These are phyloP conservation scores for Onthophagus taurus DNA, from an alignment of 1,140 invertebrate species.

Conservation along the genomic window DNA sequence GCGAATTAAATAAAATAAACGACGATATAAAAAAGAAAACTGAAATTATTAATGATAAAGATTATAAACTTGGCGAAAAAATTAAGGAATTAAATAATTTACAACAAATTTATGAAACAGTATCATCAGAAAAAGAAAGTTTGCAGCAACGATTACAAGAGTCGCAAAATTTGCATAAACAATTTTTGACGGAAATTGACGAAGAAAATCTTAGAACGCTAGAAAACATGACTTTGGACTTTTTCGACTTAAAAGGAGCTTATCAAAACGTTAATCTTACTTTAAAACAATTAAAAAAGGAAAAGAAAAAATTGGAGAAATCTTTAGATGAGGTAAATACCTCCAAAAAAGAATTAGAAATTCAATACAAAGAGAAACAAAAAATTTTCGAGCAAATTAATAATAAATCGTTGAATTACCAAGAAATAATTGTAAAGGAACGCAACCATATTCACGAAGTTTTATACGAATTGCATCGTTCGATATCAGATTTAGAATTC, in stretches of 20 bases:
- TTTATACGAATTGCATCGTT: conserved; percentile 2
- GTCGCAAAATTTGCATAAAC: background rate
- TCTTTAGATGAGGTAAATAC: background rate
- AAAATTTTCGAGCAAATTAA: background rate
- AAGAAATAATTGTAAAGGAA: background rate
- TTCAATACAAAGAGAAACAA: conserved; percentile 1
- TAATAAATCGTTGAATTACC: background rate
- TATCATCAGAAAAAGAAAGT: conserved; percentile 2
- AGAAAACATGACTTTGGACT: conserved; percentile 4
- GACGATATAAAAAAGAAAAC: background rate
- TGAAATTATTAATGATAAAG: background rate
- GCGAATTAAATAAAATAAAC: background rate
- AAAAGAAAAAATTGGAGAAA: conserved; percentile 3
- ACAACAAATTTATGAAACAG: conserved; percentile 1
- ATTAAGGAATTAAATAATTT: conserved; percentile 4
- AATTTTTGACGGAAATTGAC: conserved; percentile 5
- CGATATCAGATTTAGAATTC: conserved; percentile 5
- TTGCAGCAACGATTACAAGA: conserved; percentile 1
- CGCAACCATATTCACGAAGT: background rate
- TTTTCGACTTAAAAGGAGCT: background rate
- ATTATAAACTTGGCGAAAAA: background rate
- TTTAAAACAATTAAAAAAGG: background rate
- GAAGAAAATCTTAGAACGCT: conserved; percentile 3
- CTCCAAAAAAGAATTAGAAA: background rate
- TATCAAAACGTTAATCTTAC: background rate